These are phyloP conservation scores for Drosophila ercepeae DNA, from an alignment of 1,140 invertebrate genomes.

Conservation along the genomic window DNA sequence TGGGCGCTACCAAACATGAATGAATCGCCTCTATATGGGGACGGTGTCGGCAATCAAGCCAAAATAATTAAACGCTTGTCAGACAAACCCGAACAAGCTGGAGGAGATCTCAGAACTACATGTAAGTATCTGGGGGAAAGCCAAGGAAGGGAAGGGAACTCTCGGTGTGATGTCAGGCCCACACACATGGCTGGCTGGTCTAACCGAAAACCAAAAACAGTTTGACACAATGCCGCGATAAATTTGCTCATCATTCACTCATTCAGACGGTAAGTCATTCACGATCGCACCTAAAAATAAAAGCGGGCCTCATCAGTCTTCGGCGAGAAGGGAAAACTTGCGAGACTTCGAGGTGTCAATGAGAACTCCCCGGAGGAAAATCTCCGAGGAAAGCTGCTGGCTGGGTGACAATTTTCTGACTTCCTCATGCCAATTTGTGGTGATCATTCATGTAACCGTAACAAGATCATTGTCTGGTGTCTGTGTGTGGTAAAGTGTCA, in stretches of 20 bases:
- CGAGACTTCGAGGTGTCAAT: slow-evolving; percentile 60
- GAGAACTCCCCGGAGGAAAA: slow-evolving; percentile 40
- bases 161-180: slow-evolving; percentile 28
- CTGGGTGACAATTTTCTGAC: slow-evolving; percentile 48
- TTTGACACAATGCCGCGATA: slow-evolving; percentile 81
- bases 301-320: slow-evolving; percentile 74
- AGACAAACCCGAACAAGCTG: slow-evolving; percentile 58
- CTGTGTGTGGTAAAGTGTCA: slow-evolving; percentile 82
- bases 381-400: slow-evolving; percentile 34
- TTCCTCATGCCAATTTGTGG: slow-evolving; percentile 79
- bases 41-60: slow-evolving; percentile 55
- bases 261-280: slow-evolving; percentile 77
- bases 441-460: slow-evolving; percentile 80
- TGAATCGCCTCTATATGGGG: slow-evolving; percentile 49
- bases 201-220: slow-evolving; percentile 43
- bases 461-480: slow-evolving; percentile 67
- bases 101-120: slow-evolving; percentile 37
- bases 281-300: slow-evolving; percentile 73
- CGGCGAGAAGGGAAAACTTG: slow-evolving; percentile 18
- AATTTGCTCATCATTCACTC: slow-evolving; percentile 82
- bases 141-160: not conserved
- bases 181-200: slow-evolving; percentile 53
- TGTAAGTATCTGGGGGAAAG: not conserved
- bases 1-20: slow-evolving; percentile 54
- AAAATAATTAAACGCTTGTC: slow-evolving; percentile 83